Conservation (phyloP, 1,140 invertebrate genomes). For the Penaeus vannamei region DNA sequence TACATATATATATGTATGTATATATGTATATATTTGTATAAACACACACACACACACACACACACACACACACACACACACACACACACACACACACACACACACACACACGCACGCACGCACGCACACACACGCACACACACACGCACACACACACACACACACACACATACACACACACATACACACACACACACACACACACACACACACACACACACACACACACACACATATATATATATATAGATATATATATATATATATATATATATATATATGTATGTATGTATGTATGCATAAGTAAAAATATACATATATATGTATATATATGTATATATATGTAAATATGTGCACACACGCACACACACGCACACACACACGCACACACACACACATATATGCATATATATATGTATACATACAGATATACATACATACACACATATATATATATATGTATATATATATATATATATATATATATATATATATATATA, state of each 20-base stretch:
- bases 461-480: slow-evolving; percentile 17
- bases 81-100: background rate
- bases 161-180: background rate
- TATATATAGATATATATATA: slow-evolving; percentile 1
- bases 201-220: background rate
- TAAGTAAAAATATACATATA: slow-evolving; percentile 21
- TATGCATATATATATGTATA: background rate
- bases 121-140: slow-evolving; percentile 15
- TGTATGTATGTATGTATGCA: background rate
- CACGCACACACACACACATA: background rate
- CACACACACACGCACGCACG: background rate
- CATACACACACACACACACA: background rate
- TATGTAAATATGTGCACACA: slow-evolving; percentile 28
- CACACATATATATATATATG: background rate
- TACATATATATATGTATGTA: background rate
- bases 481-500: slow-evolving; percentile 30
- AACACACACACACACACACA: background rate
- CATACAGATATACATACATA: background rate
- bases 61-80: background rate
- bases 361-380: background rate
- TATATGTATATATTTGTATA: background rate
- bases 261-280: background rate
- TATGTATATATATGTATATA: slow-evolving; percentile 33
- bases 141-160: slow-evolving; percentile 3
- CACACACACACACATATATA: background rate